Conservation (phyloP, 2,888 invertebrate genomes). For the Koerneria pararmatus region DNA sequence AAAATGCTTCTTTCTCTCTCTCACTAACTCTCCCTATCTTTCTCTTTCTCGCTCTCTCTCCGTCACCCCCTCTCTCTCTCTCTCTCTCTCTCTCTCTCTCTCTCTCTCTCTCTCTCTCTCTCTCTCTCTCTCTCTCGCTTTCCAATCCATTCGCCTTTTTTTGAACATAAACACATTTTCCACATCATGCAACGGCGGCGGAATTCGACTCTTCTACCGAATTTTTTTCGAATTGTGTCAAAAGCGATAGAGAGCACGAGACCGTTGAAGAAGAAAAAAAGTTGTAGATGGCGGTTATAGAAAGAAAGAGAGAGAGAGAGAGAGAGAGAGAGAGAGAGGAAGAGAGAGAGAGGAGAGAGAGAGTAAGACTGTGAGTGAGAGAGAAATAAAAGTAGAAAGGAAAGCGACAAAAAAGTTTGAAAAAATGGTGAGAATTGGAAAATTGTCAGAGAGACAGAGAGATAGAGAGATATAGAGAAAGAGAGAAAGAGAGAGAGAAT, state of each 20-base stretch:
- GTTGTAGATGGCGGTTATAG: too few relatives aligned
- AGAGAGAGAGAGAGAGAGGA: constrained; percentile 7
- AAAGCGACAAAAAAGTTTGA: background rate
- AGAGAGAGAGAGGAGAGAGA: background rate
- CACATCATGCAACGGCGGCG: background rate
- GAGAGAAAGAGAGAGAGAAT: constrained; percentile 7
- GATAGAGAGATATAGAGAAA: background rate
- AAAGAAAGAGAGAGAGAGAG: too few relatives aligned
- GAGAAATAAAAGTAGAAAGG: background rate
- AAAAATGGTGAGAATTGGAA: background rate
- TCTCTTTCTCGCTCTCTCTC: too few relatives aligned
- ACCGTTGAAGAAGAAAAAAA: too few relatives aligned
- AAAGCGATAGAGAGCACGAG: too few relatives aligned
- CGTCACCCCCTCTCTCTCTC: too few relatives aligned
- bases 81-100: too few relatives aligned
- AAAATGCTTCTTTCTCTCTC: too few relatives aligned
- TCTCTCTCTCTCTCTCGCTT: too few relatives aligned
- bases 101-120: background rate
- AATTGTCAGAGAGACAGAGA: background rate
- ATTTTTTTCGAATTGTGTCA: background rate
- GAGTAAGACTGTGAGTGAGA: background rate
- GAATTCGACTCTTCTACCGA: background rate
- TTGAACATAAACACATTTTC: background rate
- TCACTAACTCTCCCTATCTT: too few relatives aligned
- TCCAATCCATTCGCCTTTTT: too few relatives aligned